Base-by-base conservation (phyloP, 2,888 invertebrate genomes). In the Cephus rjabovi region DNA sequence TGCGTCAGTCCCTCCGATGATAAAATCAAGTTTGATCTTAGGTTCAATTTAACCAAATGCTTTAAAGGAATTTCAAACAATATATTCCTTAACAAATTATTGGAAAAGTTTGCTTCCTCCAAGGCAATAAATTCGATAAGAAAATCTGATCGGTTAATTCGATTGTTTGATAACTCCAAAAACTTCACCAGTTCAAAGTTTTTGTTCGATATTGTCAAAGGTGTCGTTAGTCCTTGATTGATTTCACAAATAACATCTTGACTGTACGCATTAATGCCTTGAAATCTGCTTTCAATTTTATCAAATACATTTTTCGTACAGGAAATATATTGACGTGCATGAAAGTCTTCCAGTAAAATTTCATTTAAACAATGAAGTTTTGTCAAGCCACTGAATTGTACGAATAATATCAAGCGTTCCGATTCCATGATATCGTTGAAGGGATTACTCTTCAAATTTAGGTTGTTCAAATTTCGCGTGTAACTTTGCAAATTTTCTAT, bases 391-490 rank as follows among this genome's bases (percentile, higher is more conserved):
- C 56, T 56, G 2, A 23, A 56, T 56, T 56, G 56, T 56, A 56
- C 9, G 56, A 30, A 34, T 31, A 31, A 71, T 71, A 71, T 71
- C 31, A 71, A 12, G 6, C 31, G 71, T 34, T 78, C 37, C 11
- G 77, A 70, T 33, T 84, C 74, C 33, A 71, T 68, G 30, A 83
- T 68, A 68, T 84, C 84, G 34, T 74, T 34, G 1, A 84, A 83
- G 33, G 79, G 81, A 83, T 85, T 85, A 31, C 79, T 83, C 35
- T 34, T 69, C 34, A 83, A 74, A 35, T 80, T 84, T 34, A 85
- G 74, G 6, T 73, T 79, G 11, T 11, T 37, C 37, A 85, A 73
- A 34, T 83, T 84, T 1, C 80, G 81, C 3, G 37, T 70, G 30
- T 69, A 79, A 30, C 15, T 78, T 81, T 34, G 73, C 34, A 85